These are phyloP conservation scores for Leucania comma DNA, from an alignment of 2,888 invertebrate species.

Conservation along the genomic window DNA sequence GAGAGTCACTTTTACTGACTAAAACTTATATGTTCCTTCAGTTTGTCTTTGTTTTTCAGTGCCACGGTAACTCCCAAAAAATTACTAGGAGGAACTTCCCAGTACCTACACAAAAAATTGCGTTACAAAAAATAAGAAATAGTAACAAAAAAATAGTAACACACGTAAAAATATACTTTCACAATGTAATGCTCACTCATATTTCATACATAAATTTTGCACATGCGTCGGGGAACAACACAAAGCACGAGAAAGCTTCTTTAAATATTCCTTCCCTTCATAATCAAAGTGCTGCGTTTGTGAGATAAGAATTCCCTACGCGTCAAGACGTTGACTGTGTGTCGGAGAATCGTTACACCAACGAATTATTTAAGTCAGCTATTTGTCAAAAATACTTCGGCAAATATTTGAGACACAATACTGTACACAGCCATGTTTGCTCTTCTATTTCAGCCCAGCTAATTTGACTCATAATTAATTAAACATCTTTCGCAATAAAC, in stretches of 20 bases:
- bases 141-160: slow-evolving; percentile 67
- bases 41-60: too few species aligned
- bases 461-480: slow-evolving; percentile 37
- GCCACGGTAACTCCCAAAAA: too few species aligned
- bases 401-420: slow-evolving; percentile 67
- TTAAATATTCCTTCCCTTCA: slow-evolving; percentile 88
- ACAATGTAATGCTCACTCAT: slow-evolving; percentile 75
- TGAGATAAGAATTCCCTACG: slow-evolving; percentile 88
- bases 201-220: slow-evolving; percentile 84
- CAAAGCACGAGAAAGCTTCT: slow-evolving; percentile 84
- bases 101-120: slow-evolving; percentile 55
- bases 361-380: slow-evolving; percentile 86
- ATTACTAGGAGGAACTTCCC: neutral
- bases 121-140: slow-evolving; percentile 57
- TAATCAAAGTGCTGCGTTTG: slow-evolving; percentile 89
- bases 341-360: slow-evolving; percentile 79
- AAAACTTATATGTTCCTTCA: too few species aligned
- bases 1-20: too few species aligned
- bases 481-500: slow-evolving; percentile 8
- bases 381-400: slow-evolving; percentile 85
- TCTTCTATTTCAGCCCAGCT: slow-evolving; percentile 8
- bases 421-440: slow-evolving; percentile 56
- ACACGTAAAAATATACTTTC: slow-evolving; percentile 69
- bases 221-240: slow-evolving; percentile 83
- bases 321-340: slow-evolving; percentile 77